These are phyloP conservation scores for Labia minor DNA, from an alignment of 2,888 invertebrate species.

Conservation along the genomic window DNA sequence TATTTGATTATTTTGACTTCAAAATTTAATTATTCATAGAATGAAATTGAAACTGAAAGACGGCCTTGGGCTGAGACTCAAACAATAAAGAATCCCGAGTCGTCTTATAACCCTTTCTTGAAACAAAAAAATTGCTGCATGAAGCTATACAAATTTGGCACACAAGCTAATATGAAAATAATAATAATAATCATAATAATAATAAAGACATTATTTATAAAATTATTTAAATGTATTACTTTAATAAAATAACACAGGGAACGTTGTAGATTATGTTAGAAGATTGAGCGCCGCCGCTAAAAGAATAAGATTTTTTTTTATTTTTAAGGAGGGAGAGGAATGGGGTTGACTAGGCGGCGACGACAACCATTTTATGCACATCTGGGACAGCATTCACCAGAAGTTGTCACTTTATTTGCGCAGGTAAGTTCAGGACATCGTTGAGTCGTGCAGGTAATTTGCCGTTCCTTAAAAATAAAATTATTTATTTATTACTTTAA, in stretches of 20 bases:
- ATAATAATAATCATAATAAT: too few species aligned
- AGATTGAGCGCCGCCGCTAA: background rate
- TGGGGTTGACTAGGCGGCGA: conserved; percentile 16
- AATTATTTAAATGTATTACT: conserved; percentile 14
- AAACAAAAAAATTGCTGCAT: too few species aligned
- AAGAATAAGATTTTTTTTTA: background rate
- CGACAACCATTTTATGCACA: conserved; percentile 31
- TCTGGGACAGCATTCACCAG: conserved; percentile 39
- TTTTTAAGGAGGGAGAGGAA: background rate
- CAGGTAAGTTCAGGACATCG: conserved; percentile 37
- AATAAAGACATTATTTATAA: conserved; percentile 17
- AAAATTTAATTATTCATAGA: background rate
- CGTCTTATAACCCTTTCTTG: background rate
- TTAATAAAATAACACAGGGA: conserved; percentile 17
- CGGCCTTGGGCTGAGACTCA: conserved; percentile 21
- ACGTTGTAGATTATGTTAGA: background rate
- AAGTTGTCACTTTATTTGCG: conserved; percentile 34
- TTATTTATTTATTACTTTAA: background rate
- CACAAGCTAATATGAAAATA: conserved; percentile 19
- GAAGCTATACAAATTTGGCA: conserved; percentile 19
- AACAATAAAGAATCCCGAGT: conserved; percentile 15
- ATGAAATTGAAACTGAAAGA: conserved; percentile 20
- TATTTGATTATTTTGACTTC: too few species aligned
- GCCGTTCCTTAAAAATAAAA: conserved; percentile 33
- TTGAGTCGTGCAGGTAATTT: conserved; percentile 39